Evolutionary conservation across 2,888 invertebrate genomes (phyloP).

Genomic region (Epiperipatus broadwayi): DNA sequence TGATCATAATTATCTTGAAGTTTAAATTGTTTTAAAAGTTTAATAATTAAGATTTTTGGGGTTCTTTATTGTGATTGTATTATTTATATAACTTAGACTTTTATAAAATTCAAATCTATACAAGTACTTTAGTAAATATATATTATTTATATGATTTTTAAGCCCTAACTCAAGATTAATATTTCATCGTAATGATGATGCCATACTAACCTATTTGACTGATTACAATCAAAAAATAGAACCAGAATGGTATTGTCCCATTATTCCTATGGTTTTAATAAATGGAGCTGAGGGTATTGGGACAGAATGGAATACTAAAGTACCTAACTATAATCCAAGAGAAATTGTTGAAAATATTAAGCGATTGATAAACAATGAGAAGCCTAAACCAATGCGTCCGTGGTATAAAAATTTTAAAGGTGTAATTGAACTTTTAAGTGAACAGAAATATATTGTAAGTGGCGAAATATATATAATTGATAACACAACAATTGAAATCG

Average conservation of each 20-base stretch:
- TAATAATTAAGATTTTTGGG: too few relatives aligned
- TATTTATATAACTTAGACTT: too few relatives aligned
- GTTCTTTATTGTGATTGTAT: too few relatives aligned
- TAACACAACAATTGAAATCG: conserved; percentile 69
- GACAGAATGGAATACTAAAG: conserved; percentile 33
- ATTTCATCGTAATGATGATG: conserved; percentile 50
- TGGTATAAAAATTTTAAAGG: conserved; percentile 85
- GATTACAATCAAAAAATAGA: conserved; percentile 35
- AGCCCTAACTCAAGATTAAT: conserved; percentile 59
- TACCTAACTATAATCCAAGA: conserved; percentile 33
- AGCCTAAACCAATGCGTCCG: conserved; percentile 46
- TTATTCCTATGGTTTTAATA: conserved; percentile 34
- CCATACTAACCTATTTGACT: conserved; percentile 28
- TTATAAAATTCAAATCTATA: too few relatives aligned
- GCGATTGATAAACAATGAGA: conserved; percentile 28
- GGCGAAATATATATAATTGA: conserved; percentile 69
- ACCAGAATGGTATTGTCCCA: conserved; percentile 34
- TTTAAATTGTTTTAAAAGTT: too few relatives aligned
- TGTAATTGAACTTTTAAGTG: conserved; percentile 40
- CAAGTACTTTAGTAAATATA: too few relatives aligned
- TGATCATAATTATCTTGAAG: too few relatives aligned
- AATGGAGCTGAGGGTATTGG: conserved; percentile 36
- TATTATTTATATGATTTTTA: too few relatives aligned
- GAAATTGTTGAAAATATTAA: conserved; percentile 32
- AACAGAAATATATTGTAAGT: conserved; percentile 44